A percentile compares a stretch with the other conserved stretches of the same genome.
These are phyloP conservation scores for Mus pahari DNA, from an alignment of 2,113 vertebrate species.

Conservation along the genomic window DNA sequence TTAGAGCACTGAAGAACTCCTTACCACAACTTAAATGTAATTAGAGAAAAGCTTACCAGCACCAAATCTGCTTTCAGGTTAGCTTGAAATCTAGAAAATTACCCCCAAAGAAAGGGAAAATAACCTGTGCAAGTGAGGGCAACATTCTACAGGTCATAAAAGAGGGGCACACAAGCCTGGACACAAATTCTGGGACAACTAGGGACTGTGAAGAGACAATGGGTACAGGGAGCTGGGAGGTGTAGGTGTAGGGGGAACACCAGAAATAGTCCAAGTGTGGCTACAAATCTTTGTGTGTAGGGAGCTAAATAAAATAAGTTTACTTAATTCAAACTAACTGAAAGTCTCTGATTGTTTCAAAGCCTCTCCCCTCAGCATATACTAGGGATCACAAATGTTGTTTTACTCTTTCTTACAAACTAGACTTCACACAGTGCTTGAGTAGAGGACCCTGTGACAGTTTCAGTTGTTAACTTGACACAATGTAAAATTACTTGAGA, in stretches of 20 bases:
- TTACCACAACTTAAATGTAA: constrained; percentile 39
- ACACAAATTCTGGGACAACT: not conserved
- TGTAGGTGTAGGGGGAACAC: not conserved
- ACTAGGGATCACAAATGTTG: not conserved
- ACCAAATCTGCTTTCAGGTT: constrained; percentile 38
- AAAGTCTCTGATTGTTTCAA: not conserved
- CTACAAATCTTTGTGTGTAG: not conserved
- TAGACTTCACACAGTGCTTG: not conserved
- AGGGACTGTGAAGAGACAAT: not conserved
- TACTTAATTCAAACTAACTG: not conserved
- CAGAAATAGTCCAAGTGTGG: not conserved
- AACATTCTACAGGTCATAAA: not conserved
- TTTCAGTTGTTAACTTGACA: not conserved
- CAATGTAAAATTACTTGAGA: not conserved
- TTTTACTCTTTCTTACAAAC: not conserved
- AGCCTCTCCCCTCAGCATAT: not conserved
- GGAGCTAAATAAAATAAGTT: not conserved
- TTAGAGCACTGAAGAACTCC: not conserved
- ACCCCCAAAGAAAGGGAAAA: not conserved
- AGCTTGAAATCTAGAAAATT: constrained; percentile 21
- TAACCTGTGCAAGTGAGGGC: not conserved
- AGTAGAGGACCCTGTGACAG: not conserved
- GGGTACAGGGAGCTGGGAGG: too few relatives aligned
- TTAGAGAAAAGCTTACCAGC: constrained; percentile 26
- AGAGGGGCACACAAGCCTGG: constrained; percentile 1